Conservation (phyloP, 92 coral and sea anemone species). For the Zoanthus sansibaricus region DNA sequence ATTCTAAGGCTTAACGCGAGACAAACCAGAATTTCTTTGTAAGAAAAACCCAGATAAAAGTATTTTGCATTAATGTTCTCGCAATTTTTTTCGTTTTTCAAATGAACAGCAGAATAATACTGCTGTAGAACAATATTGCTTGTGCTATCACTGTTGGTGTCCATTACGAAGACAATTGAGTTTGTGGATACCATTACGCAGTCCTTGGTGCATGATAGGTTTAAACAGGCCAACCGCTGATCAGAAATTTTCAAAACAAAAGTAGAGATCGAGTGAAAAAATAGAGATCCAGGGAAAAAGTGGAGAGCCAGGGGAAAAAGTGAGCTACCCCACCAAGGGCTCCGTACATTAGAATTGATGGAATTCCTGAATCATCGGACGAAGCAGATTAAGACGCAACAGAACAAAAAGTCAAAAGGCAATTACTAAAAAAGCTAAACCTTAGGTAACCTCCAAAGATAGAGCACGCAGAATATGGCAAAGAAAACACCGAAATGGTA, state of each 20-base stretch:
- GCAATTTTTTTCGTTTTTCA: too few relatives aligned
- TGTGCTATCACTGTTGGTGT: too few relatives aligned
- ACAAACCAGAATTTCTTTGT: neutral
- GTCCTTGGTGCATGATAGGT: neutral
- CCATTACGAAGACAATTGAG: too few relatives aligned
- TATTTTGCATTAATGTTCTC: too few relatives aligned
- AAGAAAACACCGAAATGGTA: slow-evolving; percentile 2
- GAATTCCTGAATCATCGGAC: slow-evolving; percentile 29
- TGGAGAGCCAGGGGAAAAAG: neutral
- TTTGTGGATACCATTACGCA: neutral
- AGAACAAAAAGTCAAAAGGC: slow-evolving; percentile 5
- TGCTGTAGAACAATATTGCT: too few relatives aligned
- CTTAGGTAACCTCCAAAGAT: slow-evolving; percentile 29
- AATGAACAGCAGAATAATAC: too few relatives aligned
- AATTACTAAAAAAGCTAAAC: neutral
- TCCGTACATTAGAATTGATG: slow-evolving; percentile 3
- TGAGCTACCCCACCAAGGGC: too few relatives aligned
- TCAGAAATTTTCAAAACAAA: neutral
- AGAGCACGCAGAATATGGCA: slow-evolving; percentile 40
- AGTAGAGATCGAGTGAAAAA: too few relatives aligned
- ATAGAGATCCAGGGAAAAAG: neutral
- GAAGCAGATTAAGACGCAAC: slow-evolving; percentile 31
- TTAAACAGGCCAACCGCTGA: neutral
- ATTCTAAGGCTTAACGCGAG: neutral
- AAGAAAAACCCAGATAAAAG: neutral